A percentile compares a stretch with the other conserved stretches of the same genome.
phyloP scores from a whole-genome alignment of 64 coral and sea anemone species.

The Actinia equina region DNA sequence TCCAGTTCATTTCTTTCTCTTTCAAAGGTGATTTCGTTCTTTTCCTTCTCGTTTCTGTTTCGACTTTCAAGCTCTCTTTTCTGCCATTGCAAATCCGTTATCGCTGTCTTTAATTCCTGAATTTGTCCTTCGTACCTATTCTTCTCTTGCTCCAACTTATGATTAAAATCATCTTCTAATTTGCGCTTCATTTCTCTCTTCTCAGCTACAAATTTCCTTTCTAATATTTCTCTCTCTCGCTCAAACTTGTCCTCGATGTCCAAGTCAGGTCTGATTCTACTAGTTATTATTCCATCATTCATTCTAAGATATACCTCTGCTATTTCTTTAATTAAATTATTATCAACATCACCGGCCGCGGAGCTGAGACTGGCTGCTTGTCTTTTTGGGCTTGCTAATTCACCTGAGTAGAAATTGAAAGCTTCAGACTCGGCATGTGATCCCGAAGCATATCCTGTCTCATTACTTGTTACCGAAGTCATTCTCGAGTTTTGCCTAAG shows the following conservation, averaged over 20 bases:
- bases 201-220: conserved; percentile 67
- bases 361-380: conserved; percentile 21
- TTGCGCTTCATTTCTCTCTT: conserved; percentile 74
- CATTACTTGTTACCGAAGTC: conserved; percentile 27
- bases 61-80: conserved; percentile 81
- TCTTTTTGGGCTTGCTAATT: conserved; percentile 25
- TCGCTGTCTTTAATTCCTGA: conserved; percentile 62
- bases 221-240: conserved; percentile 70
- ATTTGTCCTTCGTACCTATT: conserved; percentile 62
- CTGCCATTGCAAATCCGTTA: conserved; percentile 91
- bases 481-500: conserved; percentile 61
- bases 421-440: conserved; percentile 25
- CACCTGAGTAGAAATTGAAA: conserved; percentile 29
- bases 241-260: conserved; percentile 97
- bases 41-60: conserved; percentile 75
- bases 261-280: conserved; percentile 78
- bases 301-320: conserved; percentile 87
- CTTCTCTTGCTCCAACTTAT: conserved; percentile 71
- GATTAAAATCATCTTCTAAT: conserved; percentile 69
- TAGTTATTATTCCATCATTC: conserved; percentile 64
- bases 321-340: conserved; percentile 82
- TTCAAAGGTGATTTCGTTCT: conserved; percentile 77
- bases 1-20: conserved; percentile 87
- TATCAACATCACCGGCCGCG: conserved; percentile 46
- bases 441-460: conserved; percentile 52